phyloP scores from a whole-genome alignment of 2,797 vertebrate species.

The Crenuchus spilurus region DNA sequence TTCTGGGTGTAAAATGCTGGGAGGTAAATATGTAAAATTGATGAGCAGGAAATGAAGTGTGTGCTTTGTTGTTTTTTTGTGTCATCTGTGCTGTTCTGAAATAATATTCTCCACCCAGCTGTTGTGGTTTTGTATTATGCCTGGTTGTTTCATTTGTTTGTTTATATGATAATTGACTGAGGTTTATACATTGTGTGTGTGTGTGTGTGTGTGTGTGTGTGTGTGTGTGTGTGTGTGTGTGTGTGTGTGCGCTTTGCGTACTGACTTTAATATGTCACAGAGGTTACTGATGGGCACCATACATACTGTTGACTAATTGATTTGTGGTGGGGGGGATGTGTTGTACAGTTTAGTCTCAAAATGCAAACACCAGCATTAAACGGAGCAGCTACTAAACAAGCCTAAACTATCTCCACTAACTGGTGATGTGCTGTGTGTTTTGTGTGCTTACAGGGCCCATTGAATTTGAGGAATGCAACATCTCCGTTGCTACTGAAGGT shows the following conservation, averaged over 20 bases:
- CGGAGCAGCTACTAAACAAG: neutral
- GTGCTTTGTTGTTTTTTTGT: constrained; percentile 59
- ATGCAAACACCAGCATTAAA: neutral
- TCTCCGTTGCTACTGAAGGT: constrained; percentile 91
- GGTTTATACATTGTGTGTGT: neutral
- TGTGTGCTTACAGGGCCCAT: constrained; percentile 82
- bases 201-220: neutral
- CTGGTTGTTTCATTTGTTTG: neutral
- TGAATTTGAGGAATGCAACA: constrained; percentile 97
- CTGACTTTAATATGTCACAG: too few species aligned
- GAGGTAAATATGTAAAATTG: constrained; percentile 67
- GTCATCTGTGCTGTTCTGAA: neutral
- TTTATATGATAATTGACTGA: constrained; percentile 37
- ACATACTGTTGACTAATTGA: too few species aligned
- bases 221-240: neutral
- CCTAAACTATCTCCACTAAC: constrained; percentile 37
- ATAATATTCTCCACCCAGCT: neutral
- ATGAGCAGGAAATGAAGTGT: constrained; percentile 71
- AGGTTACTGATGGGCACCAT: too few species aligned
- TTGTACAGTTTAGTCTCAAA: too few species aligned
- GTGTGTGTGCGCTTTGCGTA: too few species aligned
- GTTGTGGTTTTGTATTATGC: neutral
- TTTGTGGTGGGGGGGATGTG: too few species aligned
- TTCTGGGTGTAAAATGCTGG: constrained; percentile 52
- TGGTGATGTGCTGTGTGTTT: constrained; percentile 61